These are phyloP conservation scores for Drosophila fuyamai DNA, from an alignment of 1,140 invertebrate genomes.

Conservation along the genomic window DNA sequence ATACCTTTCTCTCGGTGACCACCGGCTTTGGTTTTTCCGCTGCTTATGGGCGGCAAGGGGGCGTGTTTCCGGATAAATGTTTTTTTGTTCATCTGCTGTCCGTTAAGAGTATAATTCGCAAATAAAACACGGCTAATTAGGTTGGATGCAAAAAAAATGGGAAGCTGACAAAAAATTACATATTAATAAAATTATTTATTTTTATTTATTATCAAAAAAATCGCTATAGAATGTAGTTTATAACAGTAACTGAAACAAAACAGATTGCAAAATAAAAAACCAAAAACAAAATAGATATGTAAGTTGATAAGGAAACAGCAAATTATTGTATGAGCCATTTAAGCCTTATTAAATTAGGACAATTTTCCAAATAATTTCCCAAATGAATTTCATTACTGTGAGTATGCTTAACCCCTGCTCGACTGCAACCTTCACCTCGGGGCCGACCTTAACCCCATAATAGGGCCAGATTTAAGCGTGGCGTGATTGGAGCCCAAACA, in stretches of 20 bases:
- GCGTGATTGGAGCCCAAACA: constrained; percentile 3
- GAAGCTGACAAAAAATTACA: background rate
- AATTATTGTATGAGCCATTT: background rate
- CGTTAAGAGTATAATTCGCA: constrained; percentile 30
- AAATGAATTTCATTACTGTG: background rate
- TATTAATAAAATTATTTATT: too few species aligned
- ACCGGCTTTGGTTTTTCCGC: constrained; percentile 31
- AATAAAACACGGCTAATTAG: constrained; percentile 38
- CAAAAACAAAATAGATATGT: too few species aligned
- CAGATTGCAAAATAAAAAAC: too few species aligned
- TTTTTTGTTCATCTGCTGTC: background rate
- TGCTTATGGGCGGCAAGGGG: constrained; percentile 7
- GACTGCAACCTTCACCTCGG: background rate
- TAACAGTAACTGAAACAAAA: too few species aligned
- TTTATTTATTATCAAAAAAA: too few species aligned
- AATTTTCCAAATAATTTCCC: background rate
- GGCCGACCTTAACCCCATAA: constrained; percentile 7
- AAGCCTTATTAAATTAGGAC: background rate
- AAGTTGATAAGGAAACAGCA: background rate
- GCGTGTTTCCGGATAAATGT: constrained; percentile 4
- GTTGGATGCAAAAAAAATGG: background rate
- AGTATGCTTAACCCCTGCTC: background rate
- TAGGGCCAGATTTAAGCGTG: background rate
- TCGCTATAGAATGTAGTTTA: too few species aligned
- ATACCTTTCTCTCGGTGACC: constrained; percentile 12